phyloP scores from a whole-genome alignment of 2,797 vertebrate species.

The Crocodylus rhombifer region DNA sequence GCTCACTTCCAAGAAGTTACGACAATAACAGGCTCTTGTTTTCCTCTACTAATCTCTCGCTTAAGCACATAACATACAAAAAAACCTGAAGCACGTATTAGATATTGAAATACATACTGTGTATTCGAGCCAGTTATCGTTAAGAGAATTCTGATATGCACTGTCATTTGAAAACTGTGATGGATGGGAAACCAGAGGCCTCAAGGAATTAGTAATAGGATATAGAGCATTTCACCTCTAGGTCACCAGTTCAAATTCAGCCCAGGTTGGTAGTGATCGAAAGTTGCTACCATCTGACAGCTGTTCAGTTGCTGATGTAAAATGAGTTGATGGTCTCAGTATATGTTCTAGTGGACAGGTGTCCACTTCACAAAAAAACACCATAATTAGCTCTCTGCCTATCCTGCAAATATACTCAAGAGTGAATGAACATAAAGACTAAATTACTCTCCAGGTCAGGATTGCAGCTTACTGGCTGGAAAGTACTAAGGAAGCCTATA shows the following conservation, averaged over 20 bases:
- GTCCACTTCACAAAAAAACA: slow-evolving; percentile 67
- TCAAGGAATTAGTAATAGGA: slow-evolving; percentile 77
- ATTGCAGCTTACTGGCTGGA: neutral
- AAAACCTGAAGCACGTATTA: slow-evolving; percentile 27
- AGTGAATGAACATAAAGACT: slow-evolving; percentile 12
- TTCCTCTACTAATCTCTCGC: neutral
- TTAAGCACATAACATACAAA: neutral
- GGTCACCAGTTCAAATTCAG: slow-evolving; percentile 77
- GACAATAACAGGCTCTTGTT: neutral
- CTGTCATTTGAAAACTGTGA: slow-evolving; percentile 76
- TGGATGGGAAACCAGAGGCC: slow-evolving; percentile 78
- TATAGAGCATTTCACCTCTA: slow-evolving; percentile 78
- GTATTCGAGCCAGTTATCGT: slow-evolving; percentile 60
- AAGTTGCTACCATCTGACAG: slow-evolving; percentile 76
- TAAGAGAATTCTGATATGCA: slow-evolving; percentile 65
- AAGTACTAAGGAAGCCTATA: neutral
- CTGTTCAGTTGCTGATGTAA: slow-evolving; percentile 76
- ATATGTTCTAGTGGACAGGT: slow-evolving; percentile 76
- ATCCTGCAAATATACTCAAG: slow-evolving; percentile 54
- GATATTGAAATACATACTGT: neutral
- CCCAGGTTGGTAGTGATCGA: slow-evolving; percentile 72
- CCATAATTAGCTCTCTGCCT: slow-evolving; percentile 74
- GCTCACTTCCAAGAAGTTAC: rapidly evolving
- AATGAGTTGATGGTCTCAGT: slow-evolving; percentile 74
- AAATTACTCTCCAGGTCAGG: slow-evolving; percentile 42